Base-by-base conservation (phyloP, 2,797 vertebrate species). In the Rhynchotus rufescens region DNA sequence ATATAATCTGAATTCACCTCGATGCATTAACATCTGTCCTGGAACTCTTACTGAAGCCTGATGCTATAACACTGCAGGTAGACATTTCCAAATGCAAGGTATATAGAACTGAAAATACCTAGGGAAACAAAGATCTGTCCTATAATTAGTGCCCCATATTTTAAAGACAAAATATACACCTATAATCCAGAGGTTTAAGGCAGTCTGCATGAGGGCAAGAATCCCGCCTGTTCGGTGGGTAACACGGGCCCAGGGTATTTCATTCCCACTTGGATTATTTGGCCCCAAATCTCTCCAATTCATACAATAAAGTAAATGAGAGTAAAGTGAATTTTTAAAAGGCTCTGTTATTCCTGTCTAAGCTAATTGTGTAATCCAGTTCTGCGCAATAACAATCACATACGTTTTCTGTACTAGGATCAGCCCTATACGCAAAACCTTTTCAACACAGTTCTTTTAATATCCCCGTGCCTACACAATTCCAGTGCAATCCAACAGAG, bases 381-480 rank as follows among this genome's bases (percentile, higher is more conserved):
- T 95, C 90, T 88, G 88, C 75, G 90, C 84, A 77, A 88, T 93
- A 94, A 95, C 90, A 95, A 90, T 95, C 88, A 92, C 93, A 95
- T 96, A 94, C 93, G 80, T 95, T 97, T 96, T 96, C 96, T 96
- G 93, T 93, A 94, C 44, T 79, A 86, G 92, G 88, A 93, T 96
- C 95, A 96, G 89, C 89, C 88, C 93, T 76, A 88, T 84, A 91
- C 78, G 89, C 78, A 95, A 95, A 96, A 96, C 94, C 94, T 96
- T 95, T 96, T 95, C 94, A 94, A 89, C 88, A 90, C 62, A 89
- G 94, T 90, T 96, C 95, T 96, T 95, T 96, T 96, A 93, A 95
- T 96, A 95, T 92, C 94, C 93, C 87, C 81, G 91, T 96, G 93
- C 95, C 93, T 96, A 95, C 96, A 96, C 92, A 94, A 96, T 95